Conservation (phyloP, 2,113 vertebrate species). For the Turdus rufiventris region DNA sequence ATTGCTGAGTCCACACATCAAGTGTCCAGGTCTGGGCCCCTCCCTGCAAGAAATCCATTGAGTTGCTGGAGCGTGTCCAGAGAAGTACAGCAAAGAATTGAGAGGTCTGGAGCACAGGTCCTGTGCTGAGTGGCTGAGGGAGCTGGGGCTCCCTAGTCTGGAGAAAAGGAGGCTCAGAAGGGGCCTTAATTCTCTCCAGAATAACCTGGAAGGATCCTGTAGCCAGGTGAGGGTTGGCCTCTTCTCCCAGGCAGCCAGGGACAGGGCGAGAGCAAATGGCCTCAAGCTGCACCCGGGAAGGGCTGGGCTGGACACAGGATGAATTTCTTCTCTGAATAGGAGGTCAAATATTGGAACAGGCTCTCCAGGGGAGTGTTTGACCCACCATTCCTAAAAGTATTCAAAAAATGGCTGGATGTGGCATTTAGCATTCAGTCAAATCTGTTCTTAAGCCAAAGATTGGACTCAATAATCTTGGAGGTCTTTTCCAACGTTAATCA, state of each 20-base stretch:
- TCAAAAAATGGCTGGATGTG: background rate
- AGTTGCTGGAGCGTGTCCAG: background rate
- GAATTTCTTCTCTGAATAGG: background rate
- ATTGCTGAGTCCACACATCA: accelerated
- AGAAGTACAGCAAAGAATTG: accelerated
- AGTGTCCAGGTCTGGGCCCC: background rate
- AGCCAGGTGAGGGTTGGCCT: accelerated
- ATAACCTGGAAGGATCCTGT: background rate
- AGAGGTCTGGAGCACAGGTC: background rate
- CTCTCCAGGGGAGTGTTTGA: background rate
- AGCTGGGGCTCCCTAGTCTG: background rate
- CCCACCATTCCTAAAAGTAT: background rate
- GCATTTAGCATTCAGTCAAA: background rate
- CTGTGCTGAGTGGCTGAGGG: background rate
- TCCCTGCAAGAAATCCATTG: background rate
- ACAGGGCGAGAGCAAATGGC: background rate
- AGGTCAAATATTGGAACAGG: background rate
- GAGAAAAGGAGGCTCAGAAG: background rate
- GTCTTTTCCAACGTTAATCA: background rate
- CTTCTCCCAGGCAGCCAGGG: background rate
- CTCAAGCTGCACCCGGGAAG: background rate
- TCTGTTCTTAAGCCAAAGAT: background rate
- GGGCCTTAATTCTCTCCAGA: background rate
- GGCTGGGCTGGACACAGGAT: background rate
- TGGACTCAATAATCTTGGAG: background rate